Evolutionary conservation across 2,888 invertebrate species (phyloP), one percentile per base, ranked within the genome.

Genomic region (Cremastinae sp.): DNA sequence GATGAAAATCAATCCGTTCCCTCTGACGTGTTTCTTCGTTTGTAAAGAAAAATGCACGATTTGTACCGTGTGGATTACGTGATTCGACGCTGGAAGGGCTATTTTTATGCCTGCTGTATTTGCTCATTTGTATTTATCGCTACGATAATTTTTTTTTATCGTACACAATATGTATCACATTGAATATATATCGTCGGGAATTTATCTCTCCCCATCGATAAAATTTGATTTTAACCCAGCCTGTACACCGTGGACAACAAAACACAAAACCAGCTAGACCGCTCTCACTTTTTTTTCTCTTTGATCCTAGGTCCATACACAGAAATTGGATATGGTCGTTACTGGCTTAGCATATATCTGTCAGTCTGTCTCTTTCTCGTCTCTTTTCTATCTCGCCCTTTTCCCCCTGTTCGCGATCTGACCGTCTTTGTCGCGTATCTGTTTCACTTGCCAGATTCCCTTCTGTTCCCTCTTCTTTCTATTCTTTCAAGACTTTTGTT

Each of bases 251-350:
- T 14, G 7, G 9, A 45, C 45, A 3, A 28, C 5, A 28, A 28
- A 28, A 28, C 2, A 28, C n/a, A 12, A n/a, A 20, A 68, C 49
- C 49, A n/a, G 9, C 47, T 22, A 41, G 28, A 45, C 36, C 10
- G 10, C 8, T n/a, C 16, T 28, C 45, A 47, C 12, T 41, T 59
- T 49, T 28, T 28, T 49, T 65, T 70, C 66, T 22, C 66, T 75
- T 75, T 72, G 75, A 75, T 75, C 62, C 47, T 34, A 36, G 14
- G 51, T 49, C 68, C 62, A 16, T 51, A 59, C 43, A 41, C 8
- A 22, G 79, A 81, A 81, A 81, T 82, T 80, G 84, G 84, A 85
- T 84, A 83, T 78, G 78, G 81, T 83, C 80, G 82, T 84, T 84
- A 82, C 78, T 73, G 68, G 62, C 65, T 56, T 22, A 45, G 54